Evolutionary conservation across 2,113 vertebrate species (phyloP).

Genomic region (Callithrix jacchus): DNA sequence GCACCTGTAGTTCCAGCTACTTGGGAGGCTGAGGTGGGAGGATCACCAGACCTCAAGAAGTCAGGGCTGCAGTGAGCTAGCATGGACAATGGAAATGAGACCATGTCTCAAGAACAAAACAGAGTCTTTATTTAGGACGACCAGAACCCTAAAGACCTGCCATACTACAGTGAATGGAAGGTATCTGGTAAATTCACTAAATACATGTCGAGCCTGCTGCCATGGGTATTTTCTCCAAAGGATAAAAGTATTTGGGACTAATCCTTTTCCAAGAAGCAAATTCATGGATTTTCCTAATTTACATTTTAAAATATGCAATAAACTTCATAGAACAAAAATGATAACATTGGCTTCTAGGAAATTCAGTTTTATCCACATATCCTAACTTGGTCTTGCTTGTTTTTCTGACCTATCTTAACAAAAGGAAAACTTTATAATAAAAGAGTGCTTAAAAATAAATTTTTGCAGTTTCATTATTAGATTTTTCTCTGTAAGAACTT

Average conservation of each 20-base stretch:
- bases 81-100: no score
- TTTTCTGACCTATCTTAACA: slow-evolving; percentile 14
- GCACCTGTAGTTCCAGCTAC: no score
- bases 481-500: neutral
- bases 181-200: neutral
- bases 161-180: neutral
- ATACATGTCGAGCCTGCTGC: neutral
- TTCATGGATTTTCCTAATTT: neutral
- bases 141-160: neutral
- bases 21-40: no score
- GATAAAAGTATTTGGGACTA: neutral
- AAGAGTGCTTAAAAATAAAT: neutral
- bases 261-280: neutral
- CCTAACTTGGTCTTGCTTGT: neutral
- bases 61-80: no score
- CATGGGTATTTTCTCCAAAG: neutral
- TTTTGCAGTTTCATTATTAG: neutral
- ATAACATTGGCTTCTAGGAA: neutral
- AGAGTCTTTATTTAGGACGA: neutral
- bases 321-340: slow-evolving; percentile 31
- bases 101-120: no score
- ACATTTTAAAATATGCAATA: slow-evolving; percentile 33
- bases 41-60: no score
- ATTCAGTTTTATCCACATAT: neutral
- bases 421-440: neutral